phyloP scores from a whole-genome alignment of 2,113 vertebrate species.

The Gnathonemus longibarbis region DNA sequence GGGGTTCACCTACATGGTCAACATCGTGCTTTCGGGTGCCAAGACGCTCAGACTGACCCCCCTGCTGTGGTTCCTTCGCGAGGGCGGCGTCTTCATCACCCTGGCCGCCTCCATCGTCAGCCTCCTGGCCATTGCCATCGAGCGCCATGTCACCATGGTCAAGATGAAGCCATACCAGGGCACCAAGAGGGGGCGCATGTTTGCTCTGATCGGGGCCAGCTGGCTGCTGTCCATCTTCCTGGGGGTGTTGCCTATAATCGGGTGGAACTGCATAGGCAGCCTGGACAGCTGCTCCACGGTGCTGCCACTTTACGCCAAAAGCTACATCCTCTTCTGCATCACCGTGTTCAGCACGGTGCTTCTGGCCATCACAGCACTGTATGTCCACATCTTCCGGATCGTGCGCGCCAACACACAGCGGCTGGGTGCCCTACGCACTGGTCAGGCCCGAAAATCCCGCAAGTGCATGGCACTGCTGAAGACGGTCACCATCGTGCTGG shows the following conservation, averaged over 20 bases:
- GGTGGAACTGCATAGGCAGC: slow-evolving; percentile 78
- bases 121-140: slow-evolving; percentile 80
- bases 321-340: slow-evolving; percentile 79
- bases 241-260: slow-evolving; percentile 70
- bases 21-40: slow-evolving; percentile 76
- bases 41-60: slow-evolving; percentile 75
- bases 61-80: slow-evolving; percentile 73
- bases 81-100: slow-evolving; percentile 79
- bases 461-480: slow-evolving; percentile 75
- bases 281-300: slow-evolving; percentile 73
- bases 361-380: slow-evolving; percentile 75
- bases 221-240: slow-evolving; percentile 70
- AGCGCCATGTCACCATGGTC: slow-evolving; percentile 81
- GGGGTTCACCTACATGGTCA: slow-evolving; percentile 78
- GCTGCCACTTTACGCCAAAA: slow-evolving; percentile 79
- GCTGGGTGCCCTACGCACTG: slow-evolving; percentile 41
- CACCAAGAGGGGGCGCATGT: slow-evolving; percentile 66
- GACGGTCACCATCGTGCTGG: slow-evolving; percentile 78
- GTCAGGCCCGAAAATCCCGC: slow-evolving; percentile 55
- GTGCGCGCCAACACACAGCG: slow-evolving; percentile 69
- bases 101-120: slow-evolving; percentile 77
- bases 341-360: slow-evolving; percentile 68
- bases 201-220: slow-evolving; percentile 66
- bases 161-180: slow-evolving; percentile 70
- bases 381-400: slow-evolving; percentile 75